Evolutionary conservation across 2,113 vertebrate species (phyloP), one percentile per base, ranked within the genome.

Genomic region (Uria aalge): DNA sequence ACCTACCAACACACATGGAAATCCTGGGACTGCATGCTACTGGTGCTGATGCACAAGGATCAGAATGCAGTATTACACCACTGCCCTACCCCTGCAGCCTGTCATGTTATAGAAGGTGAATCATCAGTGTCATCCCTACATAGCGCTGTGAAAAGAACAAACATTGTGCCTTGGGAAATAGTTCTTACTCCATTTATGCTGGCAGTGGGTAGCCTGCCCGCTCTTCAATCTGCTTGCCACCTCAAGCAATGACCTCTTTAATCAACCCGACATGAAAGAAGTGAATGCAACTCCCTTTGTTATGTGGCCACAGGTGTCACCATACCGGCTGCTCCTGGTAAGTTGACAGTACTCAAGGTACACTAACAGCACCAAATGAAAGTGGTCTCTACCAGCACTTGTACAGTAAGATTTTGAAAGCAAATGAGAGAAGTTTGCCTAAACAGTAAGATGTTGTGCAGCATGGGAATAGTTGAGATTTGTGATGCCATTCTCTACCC

Each of bases 401-500:
- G 24, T 45, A 75, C 9, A 66, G 5, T 8, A 71, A 67, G 32
- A 22, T 11, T 90, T 5, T 64, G 29, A 85, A 66, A 90, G 36
- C 45, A 68, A 36, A 13, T 3, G 3, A 80, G 14, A 76, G 16
- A 63, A 40, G 5, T 63, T 1, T 88, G 48, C 76, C 66, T 56
- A 0, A 74, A 34, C 43, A 72, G 3, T n/a, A 41, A 75, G 2
- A 5, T 2, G 11, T 5, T 27, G 0, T 34, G 22, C 12, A 41
- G 38, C 23, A 26, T 2, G 12, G 29, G 4, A 41, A 10, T 16
- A 23, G 12, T 21, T 36, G 23, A 57, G 24, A 48, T 38, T 15
- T 50, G 18, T 23, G 8, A 74, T 32, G 29, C 40, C n/a, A 11
- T 21, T 30, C 38, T 53, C 32, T 62, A 75, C 14, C 10, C 14